Conservation (phyloP, 2,797 vertebrate genomes). For the Jordanella pulchra region DNA sequence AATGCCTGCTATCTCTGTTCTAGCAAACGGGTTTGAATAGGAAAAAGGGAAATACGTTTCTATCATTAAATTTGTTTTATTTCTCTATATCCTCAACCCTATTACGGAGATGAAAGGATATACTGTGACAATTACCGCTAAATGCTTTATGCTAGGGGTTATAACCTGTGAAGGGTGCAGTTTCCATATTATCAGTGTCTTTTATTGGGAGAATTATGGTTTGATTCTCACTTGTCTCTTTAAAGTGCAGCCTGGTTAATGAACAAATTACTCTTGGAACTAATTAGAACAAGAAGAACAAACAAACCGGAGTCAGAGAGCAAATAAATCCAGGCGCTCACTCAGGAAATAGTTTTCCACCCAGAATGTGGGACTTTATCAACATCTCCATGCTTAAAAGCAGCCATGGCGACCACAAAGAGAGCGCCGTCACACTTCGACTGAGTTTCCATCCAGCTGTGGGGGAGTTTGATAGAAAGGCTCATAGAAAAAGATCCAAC, state of each 20-base stretch:
- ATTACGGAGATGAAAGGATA: slow-evolving; percentile 11
- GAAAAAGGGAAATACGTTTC: background rate
- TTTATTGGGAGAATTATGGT: background rate
- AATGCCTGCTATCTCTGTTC: background rate
- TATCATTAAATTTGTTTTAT: slow-evolving; percentile 5
- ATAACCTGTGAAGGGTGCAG: background rate
- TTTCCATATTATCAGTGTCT: slow-evolving; percentile 1
- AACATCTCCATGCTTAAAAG: slow-evolving; percentile 35
- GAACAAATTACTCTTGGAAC: slow-evolving; percentile 42
- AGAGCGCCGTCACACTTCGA: background rate
- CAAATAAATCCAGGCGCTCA: slow-evolving; percentile 24
- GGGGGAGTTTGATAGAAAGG: slow-evolving; percentile 11
- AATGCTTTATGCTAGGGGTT: background rate
- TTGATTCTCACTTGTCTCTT: slow-evolving; percentile 23
- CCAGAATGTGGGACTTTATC: slow-evolving; percentile 39
- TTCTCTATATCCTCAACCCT: background rate
- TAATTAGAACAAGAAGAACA: slow-evolving; percentile 37
- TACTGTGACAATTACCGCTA: background rate
- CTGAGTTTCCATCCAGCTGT: slow-evolving; percentile 55
- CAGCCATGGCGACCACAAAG: background rate
- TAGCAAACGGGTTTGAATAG: background rate
- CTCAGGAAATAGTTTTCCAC: slow-evolving; percentile 50
- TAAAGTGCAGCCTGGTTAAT: slow-evolving; percentile 15
- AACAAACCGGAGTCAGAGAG: slow-evolving; percentile 24
- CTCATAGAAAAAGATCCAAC: slow-evolving; percentile 1